A percentile compares a stretch with the other conserved stretches of the same genome.
phyloP scores from a whole-genome alignment of 2,113 vertebrate species.

The Peucedramus taeniatus region DNA sequence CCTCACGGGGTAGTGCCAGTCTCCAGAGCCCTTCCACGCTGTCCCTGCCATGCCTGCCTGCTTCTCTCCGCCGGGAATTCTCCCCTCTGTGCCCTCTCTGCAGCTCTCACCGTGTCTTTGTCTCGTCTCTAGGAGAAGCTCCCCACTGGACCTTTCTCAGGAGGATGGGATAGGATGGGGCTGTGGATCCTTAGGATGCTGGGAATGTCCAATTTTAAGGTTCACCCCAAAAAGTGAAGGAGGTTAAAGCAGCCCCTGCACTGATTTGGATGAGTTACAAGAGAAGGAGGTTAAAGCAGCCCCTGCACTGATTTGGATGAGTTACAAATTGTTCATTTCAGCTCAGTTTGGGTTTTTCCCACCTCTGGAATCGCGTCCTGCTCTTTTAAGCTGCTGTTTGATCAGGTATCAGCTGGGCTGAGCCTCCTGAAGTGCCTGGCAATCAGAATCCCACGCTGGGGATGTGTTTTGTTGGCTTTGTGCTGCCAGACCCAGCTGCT shows the following conservation, averaged over 20 bases:
- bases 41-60: not conserved
- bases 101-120: not conserved
- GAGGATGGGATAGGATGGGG: not conserved
- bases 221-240: not conserved
- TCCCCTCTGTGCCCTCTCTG: not conserved
- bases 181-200: not conserved
- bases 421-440: not conserved
- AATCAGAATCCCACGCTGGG: not conserved
- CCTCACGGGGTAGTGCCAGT: conserved; percentile 25
- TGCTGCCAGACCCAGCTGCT: conserved; percentile 1
- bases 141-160: not conserved
- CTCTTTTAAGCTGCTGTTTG: not conserved
- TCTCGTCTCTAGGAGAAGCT: conserved; percentile 6
- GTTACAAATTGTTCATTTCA: not conserved
- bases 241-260: not conserved
- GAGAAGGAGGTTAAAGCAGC: no score
- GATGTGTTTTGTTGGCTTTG: conserved; percentile 35
- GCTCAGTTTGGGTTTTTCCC: not conserved
- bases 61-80: not conserved
- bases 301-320: not conserved
- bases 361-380: not conserved
- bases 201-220: not conserved
- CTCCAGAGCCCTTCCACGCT: not conserved
- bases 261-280: not conserved
- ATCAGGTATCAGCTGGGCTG: not conserved